Evolutionary conservation across 1,140 invertebrate genomes (phyloP).

Genomic region (Steinernema khuongi): DNA sequence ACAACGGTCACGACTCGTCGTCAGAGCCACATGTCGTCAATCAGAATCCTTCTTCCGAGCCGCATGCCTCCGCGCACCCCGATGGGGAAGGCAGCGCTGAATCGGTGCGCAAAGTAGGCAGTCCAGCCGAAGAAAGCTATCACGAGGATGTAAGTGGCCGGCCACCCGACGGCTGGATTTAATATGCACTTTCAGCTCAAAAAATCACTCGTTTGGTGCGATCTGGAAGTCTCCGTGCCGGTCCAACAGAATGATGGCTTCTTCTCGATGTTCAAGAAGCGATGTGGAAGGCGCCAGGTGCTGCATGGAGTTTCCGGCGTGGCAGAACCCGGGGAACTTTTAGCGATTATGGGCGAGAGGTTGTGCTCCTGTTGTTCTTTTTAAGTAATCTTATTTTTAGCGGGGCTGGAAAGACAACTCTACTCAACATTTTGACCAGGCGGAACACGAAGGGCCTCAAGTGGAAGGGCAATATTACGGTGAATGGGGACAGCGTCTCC

Average conservation of each 20-base stretch:
- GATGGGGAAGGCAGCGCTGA: too few species aligned
- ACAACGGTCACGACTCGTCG: too few species aligned
- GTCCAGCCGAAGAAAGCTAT: too few species aligned
- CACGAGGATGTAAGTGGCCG: too few species aligned
- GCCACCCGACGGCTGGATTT: too few species aligned
- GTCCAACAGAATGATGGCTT: neutral
- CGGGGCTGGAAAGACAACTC: slow-evolving; percentile 87
- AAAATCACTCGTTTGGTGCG: neutral
- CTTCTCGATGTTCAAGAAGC: neutral
- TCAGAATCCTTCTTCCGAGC: too few species aligned
- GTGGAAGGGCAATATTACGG: slow-evolving; percentile 67
- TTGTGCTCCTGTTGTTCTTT: neutral
- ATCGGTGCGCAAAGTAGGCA: too few species aligned
- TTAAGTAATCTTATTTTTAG: neutral
- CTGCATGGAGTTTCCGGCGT: slow-evolving; percentile 70
- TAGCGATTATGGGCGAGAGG: slow-evolving; percentile 75
- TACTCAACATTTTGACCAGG: slow-evolving; percentile 81
- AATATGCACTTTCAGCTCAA: too few species aligned
- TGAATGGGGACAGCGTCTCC: slow-evolving; percentile 37
- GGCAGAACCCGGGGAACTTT: slow-evolving; percentile 77
- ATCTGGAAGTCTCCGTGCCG: neutral
- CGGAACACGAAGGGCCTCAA: slow-evolving; percentile 68
- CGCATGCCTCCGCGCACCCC: too few species aligned
- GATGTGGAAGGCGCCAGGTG: neutral
- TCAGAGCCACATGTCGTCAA: too few species aligned